Base-by-base conservation (phyloP, 2,113 vertebrate genomes). In the Rattus rattus region DNA sequence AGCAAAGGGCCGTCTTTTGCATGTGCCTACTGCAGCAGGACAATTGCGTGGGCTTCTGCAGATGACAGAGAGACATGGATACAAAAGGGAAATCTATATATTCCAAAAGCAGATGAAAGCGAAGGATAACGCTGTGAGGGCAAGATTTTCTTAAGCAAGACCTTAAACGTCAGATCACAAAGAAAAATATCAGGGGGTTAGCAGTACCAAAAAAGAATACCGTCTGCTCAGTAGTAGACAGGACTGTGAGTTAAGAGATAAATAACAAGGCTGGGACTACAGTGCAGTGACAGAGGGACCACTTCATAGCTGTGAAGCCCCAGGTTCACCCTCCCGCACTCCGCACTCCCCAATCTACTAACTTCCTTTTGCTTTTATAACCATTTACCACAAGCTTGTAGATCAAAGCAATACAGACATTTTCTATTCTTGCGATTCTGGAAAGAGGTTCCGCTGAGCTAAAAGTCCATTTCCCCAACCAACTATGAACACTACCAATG, bases 61-160 rank as follows among this genome's bases (percentile, higher is more conserved):
- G 47, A 43, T 65, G 19, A n/a, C 30, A 70, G 84, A 70, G 49
- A 84, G 59, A 59, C 28, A 49, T 4, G 17, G 39, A 76, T 22
- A 61, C 8, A 59, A 90, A 72, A 88, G 84, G 54, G 9, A 73
- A 95, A 56, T 88, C n/a, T 73, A 24, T 77, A 47, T 36, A 88
- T 81, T 84, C 67, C 36, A 36, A 16, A 52, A 56, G 63, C 30
- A 33, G 33, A 92, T 26, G 19, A 85, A 89, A 90, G n/a, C 2
- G 9, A 56, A n/a, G 79, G 39, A 39, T 39, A 69, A 36, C 33
- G 10, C 39, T 77, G 33, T n/a, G 54, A 39, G 47, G 8, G 69
- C n/a, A 33, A 61, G 49, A 67, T 84, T 90, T 88, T 92, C 61
- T 95, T 93, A 70, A 91, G 24, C 16, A 61, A 95, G 69, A 70